Evolutionary conservation across 2,888 invertebrate species (phyloP), one percentile per base, ranked within the genome.

Genomic region (Eristalinus sepulchralis): DNA sequence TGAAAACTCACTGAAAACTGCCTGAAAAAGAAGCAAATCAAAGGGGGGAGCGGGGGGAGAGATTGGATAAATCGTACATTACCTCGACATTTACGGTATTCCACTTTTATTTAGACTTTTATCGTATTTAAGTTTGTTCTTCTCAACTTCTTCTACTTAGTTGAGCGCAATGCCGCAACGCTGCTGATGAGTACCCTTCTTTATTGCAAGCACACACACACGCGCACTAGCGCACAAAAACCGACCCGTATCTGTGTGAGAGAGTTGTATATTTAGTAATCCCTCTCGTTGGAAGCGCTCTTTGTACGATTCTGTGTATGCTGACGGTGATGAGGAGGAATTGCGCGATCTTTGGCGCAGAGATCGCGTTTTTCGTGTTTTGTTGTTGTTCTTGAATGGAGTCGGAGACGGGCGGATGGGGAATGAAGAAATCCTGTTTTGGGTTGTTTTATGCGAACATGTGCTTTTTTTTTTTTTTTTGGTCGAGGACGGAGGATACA

Each of bases 61-160:
- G 24, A 39, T 13, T 4, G 24, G 57, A 24, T n/a, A 77, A 77
- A 81, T 81, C 63, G 72, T 73, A 81, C 68, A 59, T 85, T 85
- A 85, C 85, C 85, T 85, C 82, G 70, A 73, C 85, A 77, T 82
- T 85, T 82, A 85, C 82, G 85, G 82, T 85, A 85, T 85, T 82
- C 85, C 82, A 82, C 82, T 85, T 72, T 70, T 76, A 77, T 68
- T 73, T 77, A 77, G 39, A 76, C 71, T 72, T 34, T 71, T 47
- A n/a, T 47, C 47, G 47, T 47, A 47, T 20, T 17, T 47, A 20
- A 20, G 9, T 5, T 47, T 47, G n/a, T 8, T 47, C 17, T 47
- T 10, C 5, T 39, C 13, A 55, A 53, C 34, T 68, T 53, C 59
- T 59, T 63, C 64, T 63, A 34, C 79, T 83, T 80, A 76, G 57